A percentile compares a stretch with the other conserved stretches of the same genome.
These are phyloP conservation scores for Scotopteryx bipunctaria DNA, from an alignment of 2,888 invertebrate species.

Conservation along the genomic window DNA sequence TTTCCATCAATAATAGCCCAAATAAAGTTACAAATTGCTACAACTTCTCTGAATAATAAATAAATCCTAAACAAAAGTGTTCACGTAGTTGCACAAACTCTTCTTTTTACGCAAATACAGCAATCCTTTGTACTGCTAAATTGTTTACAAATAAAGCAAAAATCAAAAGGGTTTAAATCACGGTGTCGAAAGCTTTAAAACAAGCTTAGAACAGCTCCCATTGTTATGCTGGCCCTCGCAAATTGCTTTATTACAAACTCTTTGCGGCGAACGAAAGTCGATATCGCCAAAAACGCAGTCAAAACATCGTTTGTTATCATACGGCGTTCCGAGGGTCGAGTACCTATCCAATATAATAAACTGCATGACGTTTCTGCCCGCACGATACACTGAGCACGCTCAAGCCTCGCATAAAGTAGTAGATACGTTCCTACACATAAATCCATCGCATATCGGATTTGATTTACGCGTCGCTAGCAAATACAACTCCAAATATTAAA, in stretches of 20 bases:
- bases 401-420: conserved; percentile 36
- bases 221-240: conserved; percentile 80
- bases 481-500: conserved; percentile 12
- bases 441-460: conserved; percentile 43
- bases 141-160: conserved; percentile 80
- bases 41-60: conserved; percentile 56
- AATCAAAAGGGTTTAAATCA: conserved; percentile 83
- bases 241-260: conserved; percentile 80
- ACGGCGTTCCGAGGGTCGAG: conserved; percentile 40
- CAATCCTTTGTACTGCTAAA: conserved; percentile 70
- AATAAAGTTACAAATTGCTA: conserved; percentile 2
- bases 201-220: conserved; percentile 76
- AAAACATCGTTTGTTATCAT: conserved; percentile 76
- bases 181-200: conserved; percentile 81
- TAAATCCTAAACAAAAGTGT: conserved; percentile 61
- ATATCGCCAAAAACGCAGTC: conserved; percentile 77
- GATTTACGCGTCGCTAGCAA: conserved; percentile 29
- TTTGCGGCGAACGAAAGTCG: conserved; percentile 69
- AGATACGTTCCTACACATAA: conserved; percentile 41
- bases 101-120: conserved; percentile 66
- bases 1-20: background rate
- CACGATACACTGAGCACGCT: conserved; percentile 33
- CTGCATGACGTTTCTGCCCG: conserved; percentile 31
- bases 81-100: conserved; percentile 77
- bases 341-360: conserved; percentile 39